Conservation (phyloP, 2,888 invertebrate genomes). For the Sphaerophoria taeniata region DNA sequence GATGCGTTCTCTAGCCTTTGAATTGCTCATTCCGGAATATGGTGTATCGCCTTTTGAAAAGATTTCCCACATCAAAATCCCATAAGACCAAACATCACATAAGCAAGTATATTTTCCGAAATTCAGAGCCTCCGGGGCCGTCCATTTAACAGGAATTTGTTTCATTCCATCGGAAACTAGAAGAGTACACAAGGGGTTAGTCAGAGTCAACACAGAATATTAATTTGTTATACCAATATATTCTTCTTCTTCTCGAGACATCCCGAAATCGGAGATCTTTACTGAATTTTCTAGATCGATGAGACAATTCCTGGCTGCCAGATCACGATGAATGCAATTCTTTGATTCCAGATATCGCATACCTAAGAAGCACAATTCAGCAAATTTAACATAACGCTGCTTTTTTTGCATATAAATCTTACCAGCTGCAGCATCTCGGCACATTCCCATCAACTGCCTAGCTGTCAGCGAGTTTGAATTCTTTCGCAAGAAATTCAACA, state of each 20-base stretch:
- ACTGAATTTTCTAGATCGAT: constrained; percentile 92
- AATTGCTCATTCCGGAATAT: constrained; percentile 96
- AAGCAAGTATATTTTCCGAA: constrained; percentile 98
- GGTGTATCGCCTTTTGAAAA: constrained; percentile 97
- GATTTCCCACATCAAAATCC: constrained; percentile 98
- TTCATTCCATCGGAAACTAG: constrained; percentile 97
- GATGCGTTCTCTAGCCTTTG: constrained; percentile 96
- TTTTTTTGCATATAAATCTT: constrained; percentile 6
- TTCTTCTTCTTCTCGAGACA: constrained; percentile 98
- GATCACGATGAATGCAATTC: constrained; percentile 97
- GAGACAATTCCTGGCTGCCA: constrained; percentile 95
- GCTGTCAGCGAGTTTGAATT: constrained; percentile 87
- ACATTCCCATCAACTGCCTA: constrained; percentile 92
- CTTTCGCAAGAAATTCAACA: constrained; percentile 93
- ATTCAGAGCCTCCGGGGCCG: constrained; percentile 97
- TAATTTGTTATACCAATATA: constrained; percentile 86
- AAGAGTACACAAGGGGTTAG: background rate
- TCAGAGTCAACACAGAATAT: too few species aligned
- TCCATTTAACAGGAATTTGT: constrained; percentile 99
- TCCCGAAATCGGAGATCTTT: constrained; percentile 99
- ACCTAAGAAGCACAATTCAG: constrained; percentile 77
- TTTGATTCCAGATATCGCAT: constrained; percentile 98
- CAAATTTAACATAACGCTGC: background rate
- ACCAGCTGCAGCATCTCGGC: constrained; percentile 95
- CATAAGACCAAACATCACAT: constrained; percentile 99